phyloP scores from a whole-genome alignment of 2,113 vertebrate species.

The Chauna torquata region DNA sequence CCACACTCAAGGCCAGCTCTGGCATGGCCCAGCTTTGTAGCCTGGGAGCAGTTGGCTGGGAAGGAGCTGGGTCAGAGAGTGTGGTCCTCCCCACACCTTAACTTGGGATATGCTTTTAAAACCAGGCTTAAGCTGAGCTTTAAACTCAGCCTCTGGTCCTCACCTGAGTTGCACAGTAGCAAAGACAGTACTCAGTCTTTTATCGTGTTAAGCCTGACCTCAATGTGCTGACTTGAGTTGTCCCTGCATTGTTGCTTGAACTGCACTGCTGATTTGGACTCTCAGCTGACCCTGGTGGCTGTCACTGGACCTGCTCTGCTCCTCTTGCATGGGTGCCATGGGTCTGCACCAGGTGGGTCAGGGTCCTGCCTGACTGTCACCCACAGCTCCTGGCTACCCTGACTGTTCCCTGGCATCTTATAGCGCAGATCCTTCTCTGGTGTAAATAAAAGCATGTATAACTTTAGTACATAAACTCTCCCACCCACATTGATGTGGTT shows the following conservation, averaged over 20 bases:
- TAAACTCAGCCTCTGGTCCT: background rate
- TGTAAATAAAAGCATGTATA: background rate
- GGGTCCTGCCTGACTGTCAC: background rate
- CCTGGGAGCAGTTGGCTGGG: background rate
- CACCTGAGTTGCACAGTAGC: too few relatives aligned
- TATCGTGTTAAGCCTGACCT: background rate
- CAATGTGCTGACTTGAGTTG: background rate
- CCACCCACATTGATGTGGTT: background rate
- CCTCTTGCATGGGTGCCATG: background rate
- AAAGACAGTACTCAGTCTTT: background rate
- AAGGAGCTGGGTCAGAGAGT: background rate
- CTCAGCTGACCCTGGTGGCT: background rate
- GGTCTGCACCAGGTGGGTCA: accelerated
- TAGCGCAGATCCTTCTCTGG: background rate
- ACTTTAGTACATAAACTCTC: background rate
- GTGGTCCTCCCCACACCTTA: background rate
- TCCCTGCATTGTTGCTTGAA: background rate
- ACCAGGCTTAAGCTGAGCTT: background rate
- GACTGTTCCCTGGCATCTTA: background rate
- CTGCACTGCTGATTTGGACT: background rate
- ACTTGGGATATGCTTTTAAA: background rate
- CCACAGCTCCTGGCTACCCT: background rate
- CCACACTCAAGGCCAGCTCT: background rate
- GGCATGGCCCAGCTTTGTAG: background rate
- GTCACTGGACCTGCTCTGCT: background rate